phyloP scores from a whole-genome alignment of 2,797 vertebrate species.

The Gastrophryne carolinensis region DNA sequence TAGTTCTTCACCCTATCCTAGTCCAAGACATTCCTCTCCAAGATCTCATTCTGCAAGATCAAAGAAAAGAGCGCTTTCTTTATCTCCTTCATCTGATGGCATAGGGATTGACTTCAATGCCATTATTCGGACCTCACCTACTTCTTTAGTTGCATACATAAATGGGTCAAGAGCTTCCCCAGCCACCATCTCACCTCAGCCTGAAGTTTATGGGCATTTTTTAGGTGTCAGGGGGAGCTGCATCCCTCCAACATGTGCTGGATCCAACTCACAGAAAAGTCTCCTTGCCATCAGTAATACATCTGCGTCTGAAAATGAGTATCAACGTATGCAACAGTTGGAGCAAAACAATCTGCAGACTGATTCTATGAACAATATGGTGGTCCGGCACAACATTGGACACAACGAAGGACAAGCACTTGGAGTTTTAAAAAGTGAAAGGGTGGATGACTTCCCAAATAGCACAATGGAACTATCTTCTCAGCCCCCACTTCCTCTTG shows the following conservation, averaged over 20 bases:
- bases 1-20: constrained; percentile 65
- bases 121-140: constrained; percentile 91
- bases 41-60: constrained; percentile 66
- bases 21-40: constrained; percentile 70
- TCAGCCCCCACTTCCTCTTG: constrained; percentile 55
- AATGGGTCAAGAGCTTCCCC: constrained; percentile 83
- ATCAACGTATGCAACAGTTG: constrained; percentile 74
- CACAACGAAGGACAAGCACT: constrained; percentile 57
- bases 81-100: constrained; percentile 87
- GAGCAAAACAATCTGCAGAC: constrained; percentile 73
- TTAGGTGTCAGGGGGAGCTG: constrained; percentile 86
- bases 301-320: constrained; percentile 65
- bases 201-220: constrained; percentile 92
- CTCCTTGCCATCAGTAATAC: constrained; percentile 59
- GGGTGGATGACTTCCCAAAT: constrained; percentile 60
- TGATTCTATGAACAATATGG: constrained; percentile 77
- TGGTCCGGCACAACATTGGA: constrained; percentile 78
- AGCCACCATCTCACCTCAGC: constrained; percentile 76
- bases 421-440: constrained; percentile 64
- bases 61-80: constrained; percentile 84
- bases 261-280: constrained; percentile 63
- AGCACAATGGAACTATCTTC: constrained; percentile 42
- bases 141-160: constrained; percentile 91
- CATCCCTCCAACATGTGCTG: constrained; percentile 72
- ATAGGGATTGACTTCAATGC: constrained; percentile 89